phyloP scores from a whole-genome alignment of 1,140 invertebrate genomes.

The Pararge aegeria region DNA sequence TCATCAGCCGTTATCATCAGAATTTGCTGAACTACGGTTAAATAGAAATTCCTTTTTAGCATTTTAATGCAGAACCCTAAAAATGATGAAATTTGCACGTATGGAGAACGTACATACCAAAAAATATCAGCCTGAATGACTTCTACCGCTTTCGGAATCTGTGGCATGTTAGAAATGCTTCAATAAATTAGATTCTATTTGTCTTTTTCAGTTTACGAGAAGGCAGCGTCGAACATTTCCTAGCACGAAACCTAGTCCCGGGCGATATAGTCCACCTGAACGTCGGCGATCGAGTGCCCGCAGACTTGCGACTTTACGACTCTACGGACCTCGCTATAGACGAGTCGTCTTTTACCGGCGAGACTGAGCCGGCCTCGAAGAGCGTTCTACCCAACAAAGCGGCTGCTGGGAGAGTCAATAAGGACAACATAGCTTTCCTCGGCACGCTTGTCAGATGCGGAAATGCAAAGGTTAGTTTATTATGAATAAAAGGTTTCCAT shows the following conservation, averaged over 20 bases:
- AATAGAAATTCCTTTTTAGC: too few species aligned
- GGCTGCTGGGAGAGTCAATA: slow-evolving; percentile 79
- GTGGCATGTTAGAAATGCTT: too few species aligned
- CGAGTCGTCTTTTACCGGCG: slow-evolving; percentile 99
- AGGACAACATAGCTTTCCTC: slow-evolving; percentile 98
- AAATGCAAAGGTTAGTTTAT: slow-evolving; percentile 90
- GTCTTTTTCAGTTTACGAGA: slow-evolving; percentile 87
- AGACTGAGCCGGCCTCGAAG: slow-evolving; percentile 91
- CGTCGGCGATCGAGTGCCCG: slow-evolving; percentile 97
- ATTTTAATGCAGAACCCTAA: too few species aligned
- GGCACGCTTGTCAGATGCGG: slow-evolving; percentile 98
- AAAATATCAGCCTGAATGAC: too few species aligned
- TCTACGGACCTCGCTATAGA: slow-evolving; percentile 95
- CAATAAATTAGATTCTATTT: neutral
- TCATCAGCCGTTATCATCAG: too few species aligned
- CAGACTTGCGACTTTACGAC: slow-evolving; percentile 96
- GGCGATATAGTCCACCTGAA: slow-evolving; percentile 97
- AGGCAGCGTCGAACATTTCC: slow-evolving; percentile 92
- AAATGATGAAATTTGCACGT: too few species aligned
- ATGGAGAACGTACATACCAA: too few species aligned
- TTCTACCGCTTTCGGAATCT: too few species aligned
- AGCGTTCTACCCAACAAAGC: slow-evolving; percentile 83
- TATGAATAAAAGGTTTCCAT: slow-evolving; percentile 93
- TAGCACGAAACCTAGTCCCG: slow-evolving; percentile 97
- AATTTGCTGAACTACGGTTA: too few species aligned